Conservation (phyloP, 2,113 vertebrate species). For the Paraplagusia blochii region DNA sequence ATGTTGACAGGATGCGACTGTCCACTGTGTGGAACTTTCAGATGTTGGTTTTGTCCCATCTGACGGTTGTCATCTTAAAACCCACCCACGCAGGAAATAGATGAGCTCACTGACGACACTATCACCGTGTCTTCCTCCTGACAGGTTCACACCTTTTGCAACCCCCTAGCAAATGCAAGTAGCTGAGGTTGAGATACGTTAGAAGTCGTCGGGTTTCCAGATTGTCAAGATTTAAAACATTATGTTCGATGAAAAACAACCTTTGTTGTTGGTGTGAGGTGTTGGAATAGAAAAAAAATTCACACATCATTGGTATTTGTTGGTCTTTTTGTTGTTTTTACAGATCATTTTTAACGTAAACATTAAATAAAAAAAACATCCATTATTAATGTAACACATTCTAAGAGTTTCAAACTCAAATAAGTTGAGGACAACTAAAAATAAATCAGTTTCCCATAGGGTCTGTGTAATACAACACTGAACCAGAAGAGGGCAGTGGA, state of each 20-base stretch:
- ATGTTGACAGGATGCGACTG: not conserved
- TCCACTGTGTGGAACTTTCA: not conserved
- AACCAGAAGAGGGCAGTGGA: too few species aligned
- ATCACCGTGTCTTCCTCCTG: not conserved
- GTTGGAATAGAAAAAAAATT: too few species aligned
- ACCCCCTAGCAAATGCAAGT: slow-evolving; percentile 2
- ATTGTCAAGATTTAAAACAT: slow-evolving; percentile 11
- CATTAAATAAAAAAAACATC: too few species aligned
- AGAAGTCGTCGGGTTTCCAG: slow-evolving; percentile 14
- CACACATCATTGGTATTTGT: too few species aligned
- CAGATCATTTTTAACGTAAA: too few species aligned
- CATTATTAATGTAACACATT: too few species aligned
- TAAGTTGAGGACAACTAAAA: too few species aligned
- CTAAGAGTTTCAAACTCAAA: too few species aligned
- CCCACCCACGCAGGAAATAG: slow-evolving; percentile 53
- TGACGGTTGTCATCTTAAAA: slow-evolving; percentile 9
- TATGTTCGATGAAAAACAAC: slow-evolving; percentile 6
- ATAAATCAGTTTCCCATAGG: too few species aligned
- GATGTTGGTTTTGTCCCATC: slow-evolving; percentile 9
- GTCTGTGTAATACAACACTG: too few species aligned
- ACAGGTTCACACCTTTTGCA: not conserved
- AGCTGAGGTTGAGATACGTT: slow-evolving; percentile 7
- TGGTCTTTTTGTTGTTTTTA: too few species aligned
- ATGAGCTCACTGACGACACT: slow-evolving; percentile 36
- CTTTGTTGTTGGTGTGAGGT: too few species aligned